phyloP scores from a whole-genome alignment of 1,140 invertebrate genomes.

The Drosophila pseudoananassae region DNA sequence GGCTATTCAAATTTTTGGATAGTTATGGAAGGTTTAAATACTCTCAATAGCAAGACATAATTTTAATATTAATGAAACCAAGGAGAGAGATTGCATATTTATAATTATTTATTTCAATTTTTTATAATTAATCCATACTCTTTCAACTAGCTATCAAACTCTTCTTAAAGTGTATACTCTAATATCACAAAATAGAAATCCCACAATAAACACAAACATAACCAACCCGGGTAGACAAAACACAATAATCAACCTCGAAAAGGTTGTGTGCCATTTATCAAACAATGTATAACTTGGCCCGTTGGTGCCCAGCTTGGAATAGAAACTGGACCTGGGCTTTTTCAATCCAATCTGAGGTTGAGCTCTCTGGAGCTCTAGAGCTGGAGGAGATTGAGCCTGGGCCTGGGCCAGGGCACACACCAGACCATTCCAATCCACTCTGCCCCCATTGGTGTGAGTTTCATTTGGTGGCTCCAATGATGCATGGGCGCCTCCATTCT shows the following conservation, averaged over 20 bases:
- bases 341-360: conserved; percentile 3
- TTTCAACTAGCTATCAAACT: neutral
- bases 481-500: conserved; percentile 51
- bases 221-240: conserved; percentile 60
- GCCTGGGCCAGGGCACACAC: conserved; percentile 5
- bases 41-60: neutral
- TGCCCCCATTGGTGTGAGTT: conserved; percentile 69
- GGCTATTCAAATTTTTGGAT: neutral
- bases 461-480: conserved; percentile 62
- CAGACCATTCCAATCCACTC: conserved; percentile 4
- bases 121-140: too few relatives aligned
- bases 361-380: neutral
- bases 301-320: conserved; percentile 34
- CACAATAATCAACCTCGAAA: conserved; percentile 83
- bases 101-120: neutral
- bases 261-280: conserved; percentile 82
- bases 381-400: conserved; percentile 14
- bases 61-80: too few relatives aligned
- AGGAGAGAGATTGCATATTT: neutral
- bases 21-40: neutral
- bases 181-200: conserved; percentile 70
- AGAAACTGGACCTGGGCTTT: conserved; percentile 38
- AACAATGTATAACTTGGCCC: conserved; percentile 78
- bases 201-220: conserved; percentile 56
- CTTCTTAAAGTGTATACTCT: conserved; percentile 9